phyloP scores from a whole-genome alignment of 2,797 vertebrate species.

The Enteromius trimaculatus region DNA sequence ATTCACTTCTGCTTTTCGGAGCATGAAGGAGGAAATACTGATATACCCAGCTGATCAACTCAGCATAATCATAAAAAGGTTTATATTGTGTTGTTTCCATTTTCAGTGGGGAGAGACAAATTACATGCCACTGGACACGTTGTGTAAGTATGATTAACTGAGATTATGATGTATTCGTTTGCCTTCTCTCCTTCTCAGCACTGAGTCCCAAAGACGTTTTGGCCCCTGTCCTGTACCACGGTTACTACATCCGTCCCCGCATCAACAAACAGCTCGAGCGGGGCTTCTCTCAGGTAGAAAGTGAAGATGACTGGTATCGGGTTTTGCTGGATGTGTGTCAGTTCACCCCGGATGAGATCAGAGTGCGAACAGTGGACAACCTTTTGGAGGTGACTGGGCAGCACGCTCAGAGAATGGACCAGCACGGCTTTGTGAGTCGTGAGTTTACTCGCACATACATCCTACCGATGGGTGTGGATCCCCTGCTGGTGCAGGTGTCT shows the following conservation, averaged over 20 bases:
- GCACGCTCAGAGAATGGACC: conserved; percentile 82
- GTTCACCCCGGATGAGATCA: conserved; percentile 84
- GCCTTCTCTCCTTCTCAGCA: conserved; percentile 70
- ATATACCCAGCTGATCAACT: neutral
- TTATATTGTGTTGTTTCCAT: neutral
- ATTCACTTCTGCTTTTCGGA: neutral
- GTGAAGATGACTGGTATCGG: conserved; percentile 83
- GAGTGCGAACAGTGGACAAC: conserved; percentile 85
- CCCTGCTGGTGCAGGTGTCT: conserved; percentile 78
- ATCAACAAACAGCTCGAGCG: conserved; percentile 80
- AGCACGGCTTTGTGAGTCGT: conserved; percentile 83
- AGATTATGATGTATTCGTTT: neutral
- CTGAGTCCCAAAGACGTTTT: conserved; percentile 81
- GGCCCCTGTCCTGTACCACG: conserved; percentile 84
- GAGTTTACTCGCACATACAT: conserved; percentile 87
- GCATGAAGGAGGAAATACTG: neutral
- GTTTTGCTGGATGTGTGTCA: conserved; percentile 86
- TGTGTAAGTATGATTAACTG: neutral
- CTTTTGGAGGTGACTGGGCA: conserved; percentile 84
- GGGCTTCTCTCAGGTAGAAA: conserved; percentile 82
- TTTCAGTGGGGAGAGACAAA: neutral
- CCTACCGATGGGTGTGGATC: conserved; percentile 83
- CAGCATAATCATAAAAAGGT: neutral
- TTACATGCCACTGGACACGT: neutral
- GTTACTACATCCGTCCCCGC: conserved; percentile 86